phyloP scores from a whole-genome alignment of 2,888 invertebrate genomes.

The Phortica okadai region DNA sequence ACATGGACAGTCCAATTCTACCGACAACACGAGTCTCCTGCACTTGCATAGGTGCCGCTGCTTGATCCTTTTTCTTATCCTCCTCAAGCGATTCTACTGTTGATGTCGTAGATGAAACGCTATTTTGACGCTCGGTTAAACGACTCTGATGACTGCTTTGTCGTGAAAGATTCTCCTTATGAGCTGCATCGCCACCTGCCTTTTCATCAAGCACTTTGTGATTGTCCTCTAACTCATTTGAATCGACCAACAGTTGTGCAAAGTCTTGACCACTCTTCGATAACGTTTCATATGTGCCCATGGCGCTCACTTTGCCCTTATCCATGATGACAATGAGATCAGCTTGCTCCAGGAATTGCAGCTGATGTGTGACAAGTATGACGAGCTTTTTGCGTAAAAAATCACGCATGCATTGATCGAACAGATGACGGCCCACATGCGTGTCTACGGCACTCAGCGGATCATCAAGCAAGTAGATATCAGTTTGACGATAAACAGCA shows the following conservation, averaged over 20 bases:
- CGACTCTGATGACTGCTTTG: conserved; percentile 57
- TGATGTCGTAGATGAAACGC: conserved; percentile 78
- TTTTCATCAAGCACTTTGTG: conserved; percentile 37
- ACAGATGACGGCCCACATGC: conserved; percentile 91
- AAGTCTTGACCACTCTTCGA: conserved; percentile 86
- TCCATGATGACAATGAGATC: conserved; percentile 78
- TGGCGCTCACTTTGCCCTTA: conserved; percentile 75
- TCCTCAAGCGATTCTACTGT: conserved; percentile 49
- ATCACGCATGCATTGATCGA: conserved; percentile 80
- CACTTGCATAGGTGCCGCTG: conserved; percentile 66
- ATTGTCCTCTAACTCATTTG: conserved; percentile 72
- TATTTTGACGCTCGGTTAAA: conserved; percentile 66
- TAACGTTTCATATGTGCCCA: conserved; percentile 84
- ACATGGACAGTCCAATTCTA: conserved; percentile 79
- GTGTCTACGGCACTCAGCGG: conserved; percentile 94
- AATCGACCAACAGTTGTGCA: conserved; percentile 82
- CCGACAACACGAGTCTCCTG: conserved; percentile 81
- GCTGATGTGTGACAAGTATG: conserved; percentile 88
- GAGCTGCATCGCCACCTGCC: conserved; percentile 36
- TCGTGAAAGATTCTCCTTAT: conserved; percentile 52
- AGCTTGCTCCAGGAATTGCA: conserved; percentile 85
- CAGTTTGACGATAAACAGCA: conserved; percentile 89
- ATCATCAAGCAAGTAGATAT: conserved; percentile 93
- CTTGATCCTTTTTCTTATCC: conserved; percentile 68
- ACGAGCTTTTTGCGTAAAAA: conserved; percentile 82